phyloP scores from a whole-genome alignment of 2,797 vertebrate genomes.

The Macropodus opercularis region DNA sequence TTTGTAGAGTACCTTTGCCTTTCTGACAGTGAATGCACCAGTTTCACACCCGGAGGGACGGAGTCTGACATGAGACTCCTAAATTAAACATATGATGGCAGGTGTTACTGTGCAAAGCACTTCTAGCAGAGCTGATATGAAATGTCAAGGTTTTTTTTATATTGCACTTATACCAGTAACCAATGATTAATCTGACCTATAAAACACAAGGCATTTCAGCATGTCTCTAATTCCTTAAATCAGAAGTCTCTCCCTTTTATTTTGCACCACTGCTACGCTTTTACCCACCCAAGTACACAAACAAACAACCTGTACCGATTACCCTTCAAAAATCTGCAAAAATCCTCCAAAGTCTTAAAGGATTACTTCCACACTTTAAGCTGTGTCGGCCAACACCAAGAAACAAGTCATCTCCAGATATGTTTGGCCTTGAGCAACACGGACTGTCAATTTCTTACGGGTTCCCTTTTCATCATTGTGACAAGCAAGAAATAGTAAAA shows the following conservation, averaged over 20 bases:
- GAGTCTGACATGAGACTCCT: constrained; percentile 17
- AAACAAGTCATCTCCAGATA: constrained; percentile 58
- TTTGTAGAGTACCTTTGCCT: constrained; percentile 6
- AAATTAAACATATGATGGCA: constrained; percentile 32
- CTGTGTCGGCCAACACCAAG: constrained; percentile 52
- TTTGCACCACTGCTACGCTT: constrained; percentile 8
- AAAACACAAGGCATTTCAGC: constrained; percentile 4
- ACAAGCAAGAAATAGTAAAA: constrained; percentile 58
- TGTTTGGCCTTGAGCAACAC: constrained; percentile 69
- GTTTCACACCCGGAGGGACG: constrained; percentile 15
- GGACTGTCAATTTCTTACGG: constrained; percentile 66
- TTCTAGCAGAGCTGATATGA: constrained; percentile 19
- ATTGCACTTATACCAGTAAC: not conserved
- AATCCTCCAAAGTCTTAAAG: constrained; percentile 16
- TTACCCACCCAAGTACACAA: constrained; percentile 14
- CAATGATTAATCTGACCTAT: constrained; percentile 10
- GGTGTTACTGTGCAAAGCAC: constrained; percentile 6
- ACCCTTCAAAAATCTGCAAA: constrained; percentile 24
- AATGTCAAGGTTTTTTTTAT: constrained; percentile 8
- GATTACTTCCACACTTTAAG: constrained; percentile 41
- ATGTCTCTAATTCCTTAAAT: constrained; percentile 3
- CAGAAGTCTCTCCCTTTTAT: constrained; percentile 1
- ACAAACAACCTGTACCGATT: constrained; percentile 33
- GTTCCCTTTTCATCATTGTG: constrained; percentile 69
- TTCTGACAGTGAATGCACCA: constrained; percentile 8